Percentiles rank a stretch among this genome's conserved stretches.
Conservation (phyloP, 2,797 vertebrate genomes). For the Chaenodraco wilsoni region DNA sequence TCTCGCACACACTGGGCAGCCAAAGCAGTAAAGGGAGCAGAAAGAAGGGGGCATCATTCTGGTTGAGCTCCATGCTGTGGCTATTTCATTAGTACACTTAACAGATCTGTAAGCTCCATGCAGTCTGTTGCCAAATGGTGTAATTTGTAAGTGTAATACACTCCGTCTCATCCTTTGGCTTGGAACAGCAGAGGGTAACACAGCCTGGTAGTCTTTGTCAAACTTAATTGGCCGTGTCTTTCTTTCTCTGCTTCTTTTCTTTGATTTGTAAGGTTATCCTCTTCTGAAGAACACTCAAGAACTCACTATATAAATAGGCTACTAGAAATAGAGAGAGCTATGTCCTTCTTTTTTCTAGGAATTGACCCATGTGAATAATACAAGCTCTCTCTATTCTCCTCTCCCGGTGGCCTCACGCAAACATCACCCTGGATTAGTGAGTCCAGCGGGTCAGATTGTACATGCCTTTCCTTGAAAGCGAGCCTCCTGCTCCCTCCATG, state of each 20-base stretch:
- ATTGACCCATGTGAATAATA: conserved; percentile 71
- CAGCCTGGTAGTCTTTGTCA: not conserved
- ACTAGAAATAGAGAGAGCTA: conserved; percentile 52
- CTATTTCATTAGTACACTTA: conserved; percentile 46
- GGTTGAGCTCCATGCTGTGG: conserved; percentile 50
- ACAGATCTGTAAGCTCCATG: conserved; percentile 38
- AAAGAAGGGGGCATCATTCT: conserved; percentile 47
- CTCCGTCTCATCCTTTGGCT: conserved; percentile 22
- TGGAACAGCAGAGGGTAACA: conserved; percentile 5
- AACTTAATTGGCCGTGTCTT: conserved; percentile 4
- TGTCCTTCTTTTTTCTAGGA: conserved; percentile 41
- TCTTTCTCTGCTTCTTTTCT: conserved; percentile 27
- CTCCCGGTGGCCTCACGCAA: conserved; percentile 50
- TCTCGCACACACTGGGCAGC: conserved; percentile 47
- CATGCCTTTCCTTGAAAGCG: conserved; percentile 44
- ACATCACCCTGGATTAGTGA: conserved; percentile 43
- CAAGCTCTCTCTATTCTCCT: conserved; percentile 49
- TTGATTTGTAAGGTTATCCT: conserved; percentile 35
- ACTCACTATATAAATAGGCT: conserved; percentile 54
- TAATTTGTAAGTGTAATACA: conserved; percentile 20
- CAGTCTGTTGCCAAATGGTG: conserved; percentile 31
- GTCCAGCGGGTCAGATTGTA: conserved; percentile 40
- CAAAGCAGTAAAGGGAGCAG: conserved; percentile 15
- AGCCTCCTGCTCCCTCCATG: too few species aligned
- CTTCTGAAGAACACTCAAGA: conserved; percentile 43